phyloP scores from a whole-genome alignment of 2,113 vertebrate species.

The Plotosus lineatus region DNA sequence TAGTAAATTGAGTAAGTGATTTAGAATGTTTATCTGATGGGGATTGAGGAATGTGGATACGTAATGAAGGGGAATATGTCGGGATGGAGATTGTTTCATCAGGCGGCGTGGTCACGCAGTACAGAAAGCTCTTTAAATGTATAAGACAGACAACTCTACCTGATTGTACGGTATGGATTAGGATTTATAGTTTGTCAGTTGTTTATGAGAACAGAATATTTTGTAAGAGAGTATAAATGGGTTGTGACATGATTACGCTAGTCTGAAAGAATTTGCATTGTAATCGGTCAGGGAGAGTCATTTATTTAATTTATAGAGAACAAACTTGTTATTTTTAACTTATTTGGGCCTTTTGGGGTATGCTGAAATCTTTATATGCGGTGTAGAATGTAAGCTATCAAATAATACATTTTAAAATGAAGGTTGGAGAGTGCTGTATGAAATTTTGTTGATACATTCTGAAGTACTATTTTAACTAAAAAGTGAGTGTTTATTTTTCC shows the following conservation, averaged over 20 bases:
- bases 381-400: background rate
- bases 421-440: constrained; percentile 15
- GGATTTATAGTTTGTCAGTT: constrained; percentile 32
- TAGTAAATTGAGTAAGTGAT: constrained; percentile 17
- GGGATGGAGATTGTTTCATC: background rate
- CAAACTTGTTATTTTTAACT: background rate
- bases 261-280: background rate
- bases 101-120: constrained; percentile 8
- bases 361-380: background rate
- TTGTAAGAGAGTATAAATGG: constrained; percentile 15
- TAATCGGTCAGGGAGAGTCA: background rate
- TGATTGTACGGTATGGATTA: background rate
- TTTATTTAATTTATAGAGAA: background rate
- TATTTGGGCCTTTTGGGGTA: background rate
- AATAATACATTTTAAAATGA: background rate
- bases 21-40: constrained; percentile 1
- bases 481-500: constrained; percentile 3
- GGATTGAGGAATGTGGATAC: constrained; percentile 13
- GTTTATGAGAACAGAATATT: constrained; percentile 5
- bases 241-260: background rate
- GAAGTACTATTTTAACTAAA: constrained; percentile 4
- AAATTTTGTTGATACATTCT: constrained; percentile 19
- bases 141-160: constrained; percentile 1
- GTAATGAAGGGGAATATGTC: background rate
- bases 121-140: constrained; percentile 13